Base-by-base conservation (phyloP, 2,888 invertebrate genomes). In the Oxytorus armatus region DNA sequence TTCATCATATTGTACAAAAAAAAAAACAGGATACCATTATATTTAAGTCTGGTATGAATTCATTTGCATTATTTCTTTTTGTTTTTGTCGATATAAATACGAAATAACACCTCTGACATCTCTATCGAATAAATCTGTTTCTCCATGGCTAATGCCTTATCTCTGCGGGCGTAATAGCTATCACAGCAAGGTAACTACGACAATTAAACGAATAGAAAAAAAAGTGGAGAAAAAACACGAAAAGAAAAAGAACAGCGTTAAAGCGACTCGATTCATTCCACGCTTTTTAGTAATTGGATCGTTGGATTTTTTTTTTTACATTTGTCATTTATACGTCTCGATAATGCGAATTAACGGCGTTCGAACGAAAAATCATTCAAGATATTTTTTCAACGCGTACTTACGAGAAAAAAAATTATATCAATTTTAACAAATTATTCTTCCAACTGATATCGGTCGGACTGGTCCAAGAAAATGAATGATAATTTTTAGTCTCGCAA, bases 181-280 rank as follows among this genome's bases (percentile, higher is more conserved):
- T 73, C n/a, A 42, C 55, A 65, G 42, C 76, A 69, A 80, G 55
- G 66, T 77, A 73, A 80, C 73, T 74, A 77, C 72, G 55, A 66
- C 63, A 57, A 75, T 25, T 44, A 8, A 68, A 73, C 18, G 29
- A 63, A 53, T 53, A 25, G 10, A 70, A 59, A 74, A 66, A 74
- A 61, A 23, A 21, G 7, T 51, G 16, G 21, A 59, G 2, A 7
- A 29, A 65, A 53, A 25, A 59, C 7, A 29, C 7, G 23, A 75
- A 44, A 74, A 25, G 25, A 51, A 53, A n/a, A 11, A 16, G 7
- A 55, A 42, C 16, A 39, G 51, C 14, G 44, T 36, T 66, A 65
- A 72, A 70, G 65, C 76, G 72, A 72, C 33, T 76, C 14, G 25
- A 55, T 79, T 72, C 36, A 39, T 61, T 79, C 47, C 25, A 73